Percentiles rank a stretch among this genome's conserved stretches.
These are phyloP conservation scores for Tinea semifulvella DNA, from an alignment of 2,888 invertebrate species.

Conservation along the genomic window DNA sequence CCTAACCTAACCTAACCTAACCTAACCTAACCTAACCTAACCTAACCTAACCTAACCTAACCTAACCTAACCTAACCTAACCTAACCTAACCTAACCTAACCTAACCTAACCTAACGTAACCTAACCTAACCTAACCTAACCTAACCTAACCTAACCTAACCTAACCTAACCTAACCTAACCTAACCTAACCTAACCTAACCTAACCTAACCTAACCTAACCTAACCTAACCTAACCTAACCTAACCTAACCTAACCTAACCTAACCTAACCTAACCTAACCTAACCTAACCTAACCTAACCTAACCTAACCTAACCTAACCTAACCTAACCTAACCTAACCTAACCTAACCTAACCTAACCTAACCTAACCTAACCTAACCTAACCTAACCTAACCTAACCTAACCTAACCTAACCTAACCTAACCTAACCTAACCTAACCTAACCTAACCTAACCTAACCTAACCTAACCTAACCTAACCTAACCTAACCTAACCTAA, in stretches of 20 bases:
- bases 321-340: conserved; percentile 19
- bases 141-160: conserved; percentile 18
- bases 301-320: conserved; percentile 18
- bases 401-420: conserved; percentile 16
- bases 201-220: conserved; percentile 19
- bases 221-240: conserved; percentile 18
- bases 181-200: conserved; percentile 19
- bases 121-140: conserved; percentile 17
- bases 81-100: conserved; percentile 19
- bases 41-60: conserved; percentile 19
- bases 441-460: conserved; percentile 18
- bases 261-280: conserved; percentile 16
- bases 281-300: conserved; percentile 17
- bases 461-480: conserved; percentile 18
- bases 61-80: conserved; percentile 19
- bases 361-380: conserved; percentile 18
- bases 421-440: conserved; percentile 17
- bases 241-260: conserved; percentile 19
- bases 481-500: conserved; percentile 18
- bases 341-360: conserved; percentile 19
- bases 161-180: conserved; percentile 19
- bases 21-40: conserved; percentile 18
- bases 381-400: conserved; percentile 18
- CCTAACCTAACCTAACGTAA: conserved; percentile 18
- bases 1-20: conserved; percentile 19